phyloP scores from a whole-genome alignment of 2,888 invertebrate species.

The Drosophila meridionalis region DNA sequence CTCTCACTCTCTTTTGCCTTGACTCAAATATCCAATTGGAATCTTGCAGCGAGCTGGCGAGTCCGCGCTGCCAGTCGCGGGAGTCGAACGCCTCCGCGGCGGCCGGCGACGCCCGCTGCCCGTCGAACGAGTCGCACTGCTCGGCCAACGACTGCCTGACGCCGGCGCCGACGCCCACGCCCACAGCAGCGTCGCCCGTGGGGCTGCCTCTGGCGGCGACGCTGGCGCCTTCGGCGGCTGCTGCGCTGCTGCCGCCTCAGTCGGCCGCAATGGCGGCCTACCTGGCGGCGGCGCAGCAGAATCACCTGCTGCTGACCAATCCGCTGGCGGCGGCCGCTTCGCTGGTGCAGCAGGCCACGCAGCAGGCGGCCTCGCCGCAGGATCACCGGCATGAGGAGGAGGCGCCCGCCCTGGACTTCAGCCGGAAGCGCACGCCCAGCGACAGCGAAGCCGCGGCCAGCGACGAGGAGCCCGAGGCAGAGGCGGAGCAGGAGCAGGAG shows the following conservation, averaged over 20 bases:
- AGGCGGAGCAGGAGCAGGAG: conserved; percentile 28
- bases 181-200: conserved; percentile 83
- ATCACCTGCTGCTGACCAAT: conserved; percentile 91
- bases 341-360: conserved; percentile 85
- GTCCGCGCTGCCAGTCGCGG: conserved; percentile 93
- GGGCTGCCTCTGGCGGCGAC: conserved; percentile 89
- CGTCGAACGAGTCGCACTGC: conserved; percentile 91
- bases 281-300: conserved; percentile 90
- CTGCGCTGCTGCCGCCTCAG: conserved; percentile 90
- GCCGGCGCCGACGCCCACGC: conserved; percentile 86
- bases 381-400: conserved; percentile 85
- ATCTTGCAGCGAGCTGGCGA: conserved; percentile 89
- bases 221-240: conserved; percentile 88
- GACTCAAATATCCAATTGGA: background rate
- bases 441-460: conserved; percentile 69
- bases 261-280: conserved; percentile 94
- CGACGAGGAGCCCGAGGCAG: conserved; percentile 47
- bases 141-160: conserved; percentile 87
- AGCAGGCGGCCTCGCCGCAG: conserved; percentile 74
- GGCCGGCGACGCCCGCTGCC: conserved; percentile 89
- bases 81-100: conserved; percentile 89
- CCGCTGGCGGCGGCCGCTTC: conserved; percentile 90
- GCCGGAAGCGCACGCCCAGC: conserved; percentile 88
- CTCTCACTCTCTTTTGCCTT: background rate
- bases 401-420: conserved; percentile 91